These are phyloP conservation scores for Trichosurus vulpecula DNA, from an alignment of 2,797 vertebrate species.

Conservation along the genomic window DNA sequence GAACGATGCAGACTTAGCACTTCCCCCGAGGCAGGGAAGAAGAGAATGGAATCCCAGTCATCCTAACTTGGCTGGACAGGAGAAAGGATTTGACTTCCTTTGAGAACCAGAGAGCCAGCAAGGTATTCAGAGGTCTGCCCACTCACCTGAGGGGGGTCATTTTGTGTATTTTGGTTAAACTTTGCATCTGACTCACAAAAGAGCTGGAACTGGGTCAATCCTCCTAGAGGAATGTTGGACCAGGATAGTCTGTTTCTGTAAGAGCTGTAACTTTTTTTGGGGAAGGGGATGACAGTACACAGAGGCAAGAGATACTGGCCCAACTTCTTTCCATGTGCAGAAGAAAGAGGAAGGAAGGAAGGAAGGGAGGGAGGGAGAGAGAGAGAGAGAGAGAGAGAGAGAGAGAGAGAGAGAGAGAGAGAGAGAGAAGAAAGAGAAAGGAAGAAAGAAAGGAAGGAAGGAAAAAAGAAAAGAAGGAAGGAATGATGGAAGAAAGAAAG, in stretches of 20 bases:
- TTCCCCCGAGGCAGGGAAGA: neutral
- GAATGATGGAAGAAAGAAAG: too few relatives aligned
- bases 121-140: neutral
- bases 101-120: neutral
- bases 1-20: neutral
- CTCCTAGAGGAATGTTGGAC: neutral
- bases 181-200: neutral
- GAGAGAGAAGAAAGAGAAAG: too few relatives aligned
- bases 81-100: neutral
- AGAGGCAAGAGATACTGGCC: neutral
- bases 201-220: neutral
- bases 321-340: neutral
- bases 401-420: neutral
- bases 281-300: neutral
- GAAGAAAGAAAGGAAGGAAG: too few relatives aligned
- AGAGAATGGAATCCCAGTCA: neutral
- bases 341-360: neutral
- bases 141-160: neutral
- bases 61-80: neutral
- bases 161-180: neutral
- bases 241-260: neutral
- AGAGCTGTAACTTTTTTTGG: neutral
- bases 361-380: neutral
- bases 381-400: too few relatives aligned
- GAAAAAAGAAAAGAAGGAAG: too few relatives aligned